Percentiles rank a stretch among this genome's conserved stretches.
Evolutionary conservation across 2,888 invertebrate genomes (phyloP).

Genomic region (Rotaria magnacalcarata): DNA sequence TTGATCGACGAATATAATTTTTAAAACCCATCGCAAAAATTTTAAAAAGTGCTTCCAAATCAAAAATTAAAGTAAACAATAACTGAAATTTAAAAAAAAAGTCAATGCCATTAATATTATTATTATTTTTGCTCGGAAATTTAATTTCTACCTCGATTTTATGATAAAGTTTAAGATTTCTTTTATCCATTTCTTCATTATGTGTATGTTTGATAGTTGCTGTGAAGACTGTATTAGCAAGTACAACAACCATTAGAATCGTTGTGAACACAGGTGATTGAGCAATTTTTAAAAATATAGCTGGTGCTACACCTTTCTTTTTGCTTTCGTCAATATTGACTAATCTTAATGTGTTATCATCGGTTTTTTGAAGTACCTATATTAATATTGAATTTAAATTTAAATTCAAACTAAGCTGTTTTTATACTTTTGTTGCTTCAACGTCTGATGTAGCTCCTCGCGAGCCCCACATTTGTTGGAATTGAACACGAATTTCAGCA

Average conservation of each 20-base stretch:
- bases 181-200: conserved; percentile 65
- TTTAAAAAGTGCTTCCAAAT: conserved; percentile 89
- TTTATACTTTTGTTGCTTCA: conserved; percentile 40
- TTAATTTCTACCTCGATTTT: conserved; percentile 52
- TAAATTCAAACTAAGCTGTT: not conserved
- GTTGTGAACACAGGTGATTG: conserved; percentile 86
- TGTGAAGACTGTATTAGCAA: conserved; percentile 89
- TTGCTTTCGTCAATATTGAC: conserved; percentile 93
- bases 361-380: conserved; percentile 75
- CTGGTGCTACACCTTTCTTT: conserved; percentile 66
- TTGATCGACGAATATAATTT: conserved; percentile 88
- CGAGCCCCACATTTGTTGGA: conserved; percentile 99
- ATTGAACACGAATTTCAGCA: conserved; percentile 78
- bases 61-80: conserved; percentile 86
- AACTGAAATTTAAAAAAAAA: conserved; percentile 63
- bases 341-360: conserved; percentile 81
- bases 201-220: conserved; percentile 91
- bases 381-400: not conserved
- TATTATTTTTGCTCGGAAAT: not conserved
- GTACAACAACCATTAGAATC: conserved; percentile 84
- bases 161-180: conserved; percentile 51
- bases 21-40: conserved; percentile 92
- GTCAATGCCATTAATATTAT: no score
- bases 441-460: conserved; percentile 57
- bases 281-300: conserved; percentile 61